Base-by-base conservation (phyloP, 2,888 invertebrate species). In the Andrena minutula region DNA sequence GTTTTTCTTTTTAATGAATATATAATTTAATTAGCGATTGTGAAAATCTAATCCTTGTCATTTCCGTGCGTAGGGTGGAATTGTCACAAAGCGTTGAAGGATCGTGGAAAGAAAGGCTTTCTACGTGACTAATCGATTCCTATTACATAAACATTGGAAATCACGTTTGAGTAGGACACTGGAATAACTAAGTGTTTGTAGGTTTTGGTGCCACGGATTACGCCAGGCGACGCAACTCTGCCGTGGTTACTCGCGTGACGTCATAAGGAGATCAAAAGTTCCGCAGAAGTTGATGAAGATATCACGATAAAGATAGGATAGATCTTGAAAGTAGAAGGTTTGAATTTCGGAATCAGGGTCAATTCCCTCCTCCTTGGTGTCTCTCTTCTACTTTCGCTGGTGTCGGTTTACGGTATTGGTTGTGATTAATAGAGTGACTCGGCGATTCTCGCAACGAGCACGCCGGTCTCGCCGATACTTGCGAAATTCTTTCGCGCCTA, bases 401-500 rank as follows among this genome's bases (percentile, higher is more conserved):
- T 28, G 60, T 53, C 20, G 70, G 32, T 41, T 20, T 53, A 60
- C 56, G 75, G 65, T 53, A 30, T 12, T 53, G 5, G 64, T 56
- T 56, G 41, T 41, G 65, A 56, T 35, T 81, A 75, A 75, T 60
- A 47, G 68, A 66, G 49, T 84, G 79, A 87, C 82, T 66, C 66
- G 53, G 75, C 61, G 16, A 64, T 78, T 84, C 84, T 79, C 75
- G 47, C 71, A 75, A 80, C 8, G 60, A 69, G 76, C 85, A 70
- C 75, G 32, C 56, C 12, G 60, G 65, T 51, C 64, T 30, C 61
- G 74, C 28, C 63, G 2, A 77, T 74, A 58, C 51, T 85, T 82
- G 75, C 79, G 82, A 85, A 72, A 85, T 49, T 6, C 66, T 72
- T 82, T 74, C 75, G 70, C 73, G 64, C 61, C 75, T 69, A 75